These are phyloP conservation scores for Geodia barretti DNA, from an alignment of 37 sponge, comb jelly and placozoan species.

Conservation along the genomic window DNA sequence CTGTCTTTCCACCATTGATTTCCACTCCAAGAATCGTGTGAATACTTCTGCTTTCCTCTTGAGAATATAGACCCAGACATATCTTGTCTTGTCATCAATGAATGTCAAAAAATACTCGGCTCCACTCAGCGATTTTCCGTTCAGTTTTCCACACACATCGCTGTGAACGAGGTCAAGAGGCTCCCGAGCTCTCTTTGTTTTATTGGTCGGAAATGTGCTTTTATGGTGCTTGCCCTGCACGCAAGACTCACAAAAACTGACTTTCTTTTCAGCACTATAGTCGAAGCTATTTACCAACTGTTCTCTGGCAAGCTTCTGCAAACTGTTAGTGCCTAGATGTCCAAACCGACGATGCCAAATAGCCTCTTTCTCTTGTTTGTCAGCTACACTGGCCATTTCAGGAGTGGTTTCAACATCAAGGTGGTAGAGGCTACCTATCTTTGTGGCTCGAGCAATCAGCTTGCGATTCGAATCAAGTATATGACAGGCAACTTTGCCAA, in stretches of 20 bases:
- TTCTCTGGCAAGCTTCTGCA: conserved; percentile 44
- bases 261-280: conserved; percentile 18
- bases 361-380: conserved; percentile 52
- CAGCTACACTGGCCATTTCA: background rate
- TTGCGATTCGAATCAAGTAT: conserved; percentile 16
- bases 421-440: conserved; percentile 42
- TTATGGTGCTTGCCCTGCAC: conserved; percentile 53
- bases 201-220: conserved; percentile 21
- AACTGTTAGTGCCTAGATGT: conserved; percentile 27
- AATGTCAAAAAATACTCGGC: conserved; percentile 65
- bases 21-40: conserved; percentile 60
- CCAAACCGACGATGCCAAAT: conserved; percentile 60
- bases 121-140: conserved; percentile 47
- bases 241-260: conserved; percentile 65
- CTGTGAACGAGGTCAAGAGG: conserved; percentile 51
- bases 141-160: conserved; percentile 59
- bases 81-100: conserved; percentile 58
- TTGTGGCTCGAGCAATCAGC: conserved; percentile 40
- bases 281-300: conserved; percentile 48
- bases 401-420: conserved; percentile 5
- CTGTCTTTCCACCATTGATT: conserved; percentile 47
- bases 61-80: conserved; percentile 62
- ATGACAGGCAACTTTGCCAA: conserved; percentile 32
- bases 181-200: conserved; percentile 26
- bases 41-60: conserved; percentile 53